Evolutionary conservation across 2,113 vertebrate genomes (phyloP), one percentile per base, ranked within the genome.

Genomic region (Turnix velox): DNA sequence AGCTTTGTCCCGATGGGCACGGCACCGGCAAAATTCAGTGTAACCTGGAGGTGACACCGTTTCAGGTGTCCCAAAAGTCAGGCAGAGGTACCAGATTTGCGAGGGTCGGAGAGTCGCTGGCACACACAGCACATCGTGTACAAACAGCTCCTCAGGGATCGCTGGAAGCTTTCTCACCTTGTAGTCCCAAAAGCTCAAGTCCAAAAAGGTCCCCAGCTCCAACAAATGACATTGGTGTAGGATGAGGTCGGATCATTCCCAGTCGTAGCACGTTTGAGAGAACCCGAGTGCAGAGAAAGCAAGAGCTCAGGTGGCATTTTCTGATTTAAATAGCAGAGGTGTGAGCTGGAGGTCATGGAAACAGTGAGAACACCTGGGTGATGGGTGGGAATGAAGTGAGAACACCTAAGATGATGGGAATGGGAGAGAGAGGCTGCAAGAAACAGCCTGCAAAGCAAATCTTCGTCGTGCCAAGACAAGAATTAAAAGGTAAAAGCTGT

Each of bases 41-140:
- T 9, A 1, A 17, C 18, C 33, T 12, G 10, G 1, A 4, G 33
- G 0, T 1, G 15, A 0, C 14, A 14, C 31, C 40, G 45, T 24
- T 39, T 18, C 25, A 1, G 46, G 20, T 12, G 2, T 1, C 22
- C 20, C 46, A 13, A 4, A 23, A 66, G 35, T 1, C 4, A n/a
- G 20, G 4, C 4, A 3, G 18, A 7, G 83, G 33, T 40, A 3
- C 6, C 17, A 18, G 42, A 4, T 12, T 35, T 37, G 5, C 3
- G 14, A 0, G 9, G 57, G 45, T 49, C 24, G 37, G 35, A 37
- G 43, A 9, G 3, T n/a, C 2, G 3, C 23, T 15, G 67, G 18
- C 11, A 2, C 1, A 2, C 54, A 10, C 1, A 3, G 30, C 65
- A 19, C 0, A 1, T 25, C 7, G 0, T 7, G 9, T 16, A 18